A percentile compares a stretch with the other conserved stretches of the same genome.
These are phyloP conservation scores for Zoanthus gigantus DNA, from an alignment of 92 coral and sea anemone species.

Conservation along the genomic window DNA sequence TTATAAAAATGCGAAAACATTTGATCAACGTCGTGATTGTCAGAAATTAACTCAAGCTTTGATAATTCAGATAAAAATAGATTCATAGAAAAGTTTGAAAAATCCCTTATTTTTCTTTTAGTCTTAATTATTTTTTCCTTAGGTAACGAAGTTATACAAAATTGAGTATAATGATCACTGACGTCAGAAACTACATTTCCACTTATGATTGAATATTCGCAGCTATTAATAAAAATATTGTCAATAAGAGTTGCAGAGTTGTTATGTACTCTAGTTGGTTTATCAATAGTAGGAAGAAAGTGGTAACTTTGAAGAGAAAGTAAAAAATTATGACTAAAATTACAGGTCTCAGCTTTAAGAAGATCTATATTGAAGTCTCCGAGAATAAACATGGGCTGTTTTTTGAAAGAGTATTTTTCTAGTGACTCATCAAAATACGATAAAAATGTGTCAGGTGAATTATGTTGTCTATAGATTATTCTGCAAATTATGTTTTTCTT, in stretches of 20 bases:
- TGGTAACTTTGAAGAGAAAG: too few relatives aligned
- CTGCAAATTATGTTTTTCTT: not conserved
- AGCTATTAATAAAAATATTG: not conserved
- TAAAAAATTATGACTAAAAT: not conserved
- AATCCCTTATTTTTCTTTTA: not conserved
- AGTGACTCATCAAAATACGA: not conserved
- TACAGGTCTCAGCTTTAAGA: conserved; percentile 1
- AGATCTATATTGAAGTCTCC: not conserved
- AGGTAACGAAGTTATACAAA: too few relatives aligned
- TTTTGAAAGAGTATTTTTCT: not conserved
- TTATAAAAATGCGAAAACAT: not conserved
- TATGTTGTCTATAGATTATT: not conserved
- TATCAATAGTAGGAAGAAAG: too few relatives aligned
- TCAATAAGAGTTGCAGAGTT: not conserved
- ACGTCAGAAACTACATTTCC: too few relatives aligned
- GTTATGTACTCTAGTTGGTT: too few relatives aligned
- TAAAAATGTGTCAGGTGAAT: not conserved
- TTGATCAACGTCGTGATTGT: not conserved
- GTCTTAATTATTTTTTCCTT: not conserved
- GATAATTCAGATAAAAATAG: too few relatives aligned
- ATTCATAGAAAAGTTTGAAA: not conserved
- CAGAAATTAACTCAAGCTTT: not conserved
- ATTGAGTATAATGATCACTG: too few relatives aligned
- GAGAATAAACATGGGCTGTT: not conserved
- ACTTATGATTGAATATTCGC: not conserved